Percentiles rank a stretch among this genome's conserved stretches.
These are phyloP conservation scores for Julus scandinavius DNA, from an alignment of 2,888 invertebrate genomes.

Conservation along the genomic window DNA sequence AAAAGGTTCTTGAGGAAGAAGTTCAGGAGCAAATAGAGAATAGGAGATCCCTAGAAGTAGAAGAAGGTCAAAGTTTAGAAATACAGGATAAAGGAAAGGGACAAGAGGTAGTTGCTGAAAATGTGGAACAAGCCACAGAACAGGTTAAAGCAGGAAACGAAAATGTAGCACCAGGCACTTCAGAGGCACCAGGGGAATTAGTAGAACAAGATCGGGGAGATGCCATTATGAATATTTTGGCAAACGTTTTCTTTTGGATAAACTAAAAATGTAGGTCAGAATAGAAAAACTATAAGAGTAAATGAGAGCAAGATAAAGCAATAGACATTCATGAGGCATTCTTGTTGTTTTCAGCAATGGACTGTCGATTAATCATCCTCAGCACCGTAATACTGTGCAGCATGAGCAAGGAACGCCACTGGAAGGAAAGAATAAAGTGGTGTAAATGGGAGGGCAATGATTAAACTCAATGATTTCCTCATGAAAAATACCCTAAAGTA, in stretches of 20 bases:
- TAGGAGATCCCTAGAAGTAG: background rate
- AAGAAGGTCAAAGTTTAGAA: background rate
- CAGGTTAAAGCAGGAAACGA: background rate
- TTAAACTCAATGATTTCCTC: background rate
- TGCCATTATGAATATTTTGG: background rate
- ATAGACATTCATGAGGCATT: background rate
- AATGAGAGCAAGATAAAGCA: background rate
- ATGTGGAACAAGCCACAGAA: background rate
- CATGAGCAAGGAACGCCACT: background rate
- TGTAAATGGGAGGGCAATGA: background rate
- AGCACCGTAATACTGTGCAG: background rate
- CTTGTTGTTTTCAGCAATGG: background rate
- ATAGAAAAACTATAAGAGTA: background rate
- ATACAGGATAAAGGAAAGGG: background rate
- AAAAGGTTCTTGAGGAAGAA: no score
- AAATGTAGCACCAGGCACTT: no score
- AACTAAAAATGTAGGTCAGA: background rate
- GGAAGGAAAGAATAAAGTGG: background rate
- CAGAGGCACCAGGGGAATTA: background rate
- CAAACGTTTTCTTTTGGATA: background rate
- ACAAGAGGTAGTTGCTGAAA: background rate
- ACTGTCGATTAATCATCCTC: background rate
- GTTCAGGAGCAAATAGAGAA: no score
- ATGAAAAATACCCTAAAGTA: background rate
- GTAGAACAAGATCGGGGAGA: background rate